Conservation (phyloP, 2,888 invertebrate species). For the Horisme vitalbata region DNA sequence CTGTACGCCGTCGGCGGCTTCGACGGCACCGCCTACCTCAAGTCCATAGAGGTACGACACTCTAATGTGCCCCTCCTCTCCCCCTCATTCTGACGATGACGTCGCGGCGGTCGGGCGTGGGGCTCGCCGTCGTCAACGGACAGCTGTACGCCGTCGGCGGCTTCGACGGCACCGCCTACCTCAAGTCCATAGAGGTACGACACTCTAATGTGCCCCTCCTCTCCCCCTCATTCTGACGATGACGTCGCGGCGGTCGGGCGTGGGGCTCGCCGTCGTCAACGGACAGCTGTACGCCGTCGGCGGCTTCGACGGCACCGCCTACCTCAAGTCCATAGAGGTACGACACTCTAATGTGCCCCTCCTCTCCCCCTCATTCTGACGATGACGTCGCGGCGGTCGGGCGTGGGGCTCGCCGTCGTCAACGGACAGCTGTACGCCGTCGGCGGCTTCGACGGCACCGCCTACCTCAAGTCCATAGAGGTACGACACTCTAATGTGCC, state of each 20-base stretch:
- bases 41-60: constrained; percentile 93
- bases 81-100: constrained; percentile 99
- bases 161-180: constrained; percentile 98
- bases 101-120: constrained; percentile 97
- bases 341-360: no score
- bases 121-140: constrained; percentile 98
- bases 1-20: constrained; percentile 99
- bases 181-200: constrained; percentile 96
- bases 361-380: no score
- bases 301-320: constrained; percentile 99
- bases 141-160: constrained; percentile 99
- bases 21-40: constrained; percentile 98
- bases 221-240: no score
- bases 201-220: no score
- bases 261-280: constrained; percentile 98
- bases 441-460: constrained; percentile 99
- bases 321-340: constrained; percentile 98
- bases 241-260: constrained; percentile 98
- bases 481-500: no score
- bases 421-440: constrained; percentile 99
- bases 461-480: constrained; percentile 99
- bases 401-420: constrained; percentile 98
- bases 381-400: constrained; percentile 98
- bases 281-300: constrained; percentile 99
- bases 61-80: no score